Evolutionary conservation across 2,888 invertebrate species (phyloP).

Genomic region (Anthoptus insignis): DNA sequence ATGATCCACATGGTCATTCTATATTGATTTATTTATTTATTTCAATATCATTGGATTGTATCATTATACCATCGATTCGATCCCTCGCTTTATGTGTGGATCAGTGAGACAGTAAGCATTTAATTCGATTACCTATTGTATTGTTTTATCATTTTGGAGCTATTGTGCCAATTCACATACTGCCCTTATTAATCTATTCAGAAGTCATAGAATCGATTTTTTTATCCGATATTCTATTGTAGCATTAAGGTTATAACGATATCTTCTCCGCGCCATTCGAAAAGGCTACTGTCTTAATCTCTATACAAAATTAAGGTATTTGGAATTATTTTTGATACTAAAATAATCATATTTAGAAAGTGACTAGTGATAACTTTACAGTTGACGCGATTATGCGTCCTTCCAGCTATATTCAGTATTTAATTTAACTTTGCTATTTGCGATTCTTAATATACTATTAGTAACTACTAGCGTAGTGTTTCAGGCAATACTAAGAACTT

Average conservation of each 20-base stretch:
- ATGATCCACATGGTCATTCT: neutral
- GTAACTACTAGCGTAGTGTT: conserved; percentile 2
- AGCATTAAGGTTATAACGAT: conserved; percentile 27
- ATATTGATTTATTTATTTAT: neutral
- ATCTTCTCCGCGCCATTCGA: conserved; percentile 26
- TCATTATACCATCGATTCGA: conserved; percentile 18
- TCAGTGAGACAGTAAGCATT: conserved; percentile 40
- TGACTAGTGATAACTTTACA: conserved; percentile 59
- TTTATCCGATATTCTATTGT: neutral
- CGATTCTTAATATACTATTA: too few species aligned
- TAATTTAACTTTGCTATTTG: neutral
- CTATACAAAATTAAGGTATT: conserved; percentile 57
- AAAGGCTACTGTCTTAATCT: conserved; percentile 32
- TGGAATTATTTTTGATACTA: conserved; percentile 77
- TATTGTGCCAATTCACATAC: conserved; percentile 5
- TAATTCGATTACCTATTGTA: neutral
- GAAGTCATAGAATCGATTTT: too few species aligned
- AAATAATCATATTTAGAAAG: conserved; percentile 65
- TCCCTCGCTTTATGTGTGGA: conserved; percentile 28
- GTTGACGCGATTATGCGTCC: conserved; percentile 63
- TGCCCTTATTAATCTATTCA: too few species aligned
- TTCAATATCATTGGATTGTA: neutral
- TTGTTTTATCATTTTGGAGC: too few species aligned
- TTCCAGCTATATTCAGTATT: conserved; percentile 12
- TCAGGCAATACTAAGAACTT: too few species aligned